Conservation (phyloP, 2,888 invertebrate species). For the Cephus nigrinus region DNA sequence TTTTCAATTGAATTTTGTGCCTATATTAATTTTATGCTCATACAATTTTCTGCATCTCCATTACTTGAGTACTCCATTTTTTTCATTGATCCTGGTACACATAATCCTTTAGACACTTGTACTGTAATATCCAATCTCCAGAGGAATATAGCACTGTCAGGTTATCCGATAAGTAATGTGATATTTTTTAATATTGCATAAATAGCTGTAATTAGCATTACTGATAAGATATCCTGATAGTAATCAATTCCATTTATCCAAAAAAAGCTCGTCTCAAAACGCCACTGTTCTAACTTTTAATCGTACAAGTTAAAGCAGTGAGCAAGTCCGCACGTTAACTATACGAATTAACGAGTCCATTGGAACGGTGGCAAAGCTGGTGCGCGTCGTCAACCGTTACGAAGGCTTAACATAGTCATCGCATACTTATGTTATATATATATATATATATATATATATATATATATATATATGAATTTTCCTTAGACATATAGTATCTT, state of each 20-base stretch:
- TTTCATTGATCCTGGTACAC: not conserved
- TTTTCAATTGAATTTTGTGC: not conserved
- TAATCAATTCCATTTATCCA: not conserved
- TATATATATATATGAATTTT: not conserved
- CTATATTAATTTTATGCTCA: slow-evolving; percentile 21
- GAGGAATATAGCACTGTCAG: too few species aligned
- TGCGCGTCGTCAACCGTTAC: slow-evolving; percentile 6
- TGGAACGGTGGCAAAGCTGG: not conserved
- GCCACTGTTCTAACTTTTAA: not conserved
- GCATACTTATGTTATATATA: not conserved
- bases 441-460: not conserved
- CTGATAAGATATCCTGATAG: not conserved
- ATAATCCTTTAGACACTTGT: not conserved
- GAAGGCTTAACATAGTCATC: slow-evolving; percentile 1
- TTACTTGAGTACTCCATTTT: not conserved
- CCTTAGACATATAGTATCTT: not conserved
- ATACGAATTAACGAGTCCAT: slow-evolving; percentile 4
- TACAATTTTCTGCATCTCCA: not conserved
- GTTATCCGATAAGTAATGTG: too few species aligned
- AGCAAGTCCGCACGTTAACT: not conserved
- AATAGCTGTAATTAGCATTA: not conserved
- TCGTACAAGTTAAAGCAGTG: not conserved
- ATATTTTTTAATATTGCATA: not conserved
- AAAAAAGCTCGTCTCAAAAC: not conserved
- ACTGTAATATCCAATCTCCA: not conserved